These are phyloP conservation scores for Euwallacea fornicatus DNA, from an alignment of 1,140 invertebrate species.

Conservation along the genomic window DNA sequence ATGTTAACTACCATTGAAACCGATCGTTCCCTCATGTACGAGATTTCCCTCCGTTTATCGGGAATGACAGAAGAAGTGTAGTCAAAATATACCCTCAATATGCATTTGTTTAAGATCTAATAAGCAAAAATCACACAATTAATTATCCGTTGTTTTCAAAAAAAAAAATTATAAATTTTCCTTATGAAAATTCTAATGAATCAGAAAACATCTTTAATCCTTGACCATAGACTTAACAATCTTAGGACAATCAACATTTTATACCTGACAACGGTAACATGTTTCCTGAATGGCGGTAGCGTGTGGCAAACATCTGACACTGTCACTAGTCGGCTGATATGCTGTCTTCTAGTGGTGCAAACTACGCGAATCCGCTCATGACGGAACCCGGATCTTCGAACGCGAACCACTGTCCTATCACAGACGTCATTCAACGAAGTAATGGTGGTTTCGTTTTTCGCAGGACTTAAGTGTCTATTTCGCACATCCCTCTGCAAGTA, in stretches of 20 bases:
- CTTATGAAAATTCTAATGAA: too few species aligned
- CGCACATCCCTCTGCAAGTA: slow-evolving; percentile 21
- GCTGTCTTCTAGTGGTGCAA: slow-evolving; percentile 52
- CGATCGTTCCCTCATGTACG: too few species aligned
- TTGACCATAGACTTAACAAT: too few species aligned
- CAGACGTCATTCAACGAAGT: slow-evolving; percentile 41
- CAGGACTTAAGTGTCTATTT: slow-evolving; percentile 35
- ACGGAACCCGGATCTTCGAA: slow-evolving; percentile 48
- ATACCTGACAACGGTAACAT: slow-evolving; percentile 52
- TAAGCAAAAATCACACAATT: too few species aligned
- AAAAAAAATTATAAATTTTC: too few species aligned
- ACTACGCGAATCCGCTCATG: slow-evolving; percentile 51
- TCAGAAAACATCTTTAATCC: too few species aligned
- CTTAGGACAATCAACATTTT: too few species aligned
- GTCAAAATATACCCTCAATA: too few species aligned
- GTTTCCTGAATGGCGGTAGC: slow-evolving; percentile 50
- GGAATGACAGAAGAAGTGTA: too few species aligned
- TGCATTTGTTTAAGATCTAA: too few species aligned
- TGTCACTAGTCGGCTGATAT: slow-evolving; percentile 51
- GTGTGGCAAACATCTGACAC: slow-evolving; percentile 48
- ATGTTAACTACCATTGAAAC: neutral
- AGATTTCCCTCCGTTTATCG: too few species aligned
- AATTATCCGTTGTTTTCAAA: too few species aligned
- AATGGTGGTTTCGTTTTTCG: slow-evolving; percentile 29
- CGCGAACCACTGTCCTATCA: slow-evolving; percentile 49